Evolutionary conservation across 2,888 invertebrate species (phyloP).

Genomic region (Drymonia ruficornis): DNA sequence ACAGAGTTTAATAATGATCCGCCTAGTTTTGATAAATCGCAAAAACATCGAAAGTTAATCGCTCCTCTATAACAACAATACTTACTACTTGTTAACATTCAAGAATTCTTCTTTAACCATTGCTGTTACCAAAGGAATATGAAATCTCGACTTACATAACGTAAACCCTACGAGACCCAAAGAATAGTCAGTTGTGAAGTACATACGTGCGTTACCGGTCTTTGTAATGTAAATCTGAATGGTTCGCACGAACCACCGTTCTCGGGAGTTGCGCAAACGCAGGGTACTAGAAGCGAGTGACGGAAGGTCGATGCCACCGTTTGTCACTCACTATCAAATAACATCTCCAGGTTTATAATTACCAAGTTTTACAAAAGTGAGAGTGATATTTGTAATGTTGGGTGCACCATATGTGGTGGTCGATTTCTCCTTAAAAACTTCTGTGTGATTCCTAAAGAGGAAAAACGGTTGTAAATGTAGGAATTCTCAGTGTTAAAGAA

Average conservation of each 20-base stretch:
- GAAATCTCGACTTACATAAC: conserved; percentile 20
- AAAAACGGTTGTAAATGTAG: no score
- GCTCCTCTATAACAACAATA: background rate
- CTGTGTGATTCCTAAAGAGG: no score
- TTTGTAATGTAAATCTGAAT: conserved; percentile 45
- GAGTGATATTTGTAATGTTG: background rate
- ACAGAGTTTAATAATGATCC: no score
- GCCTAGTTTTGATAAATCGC: no score
- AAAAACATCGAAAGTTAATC: no score
- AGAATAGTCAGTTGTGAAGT: conserved; percentile 18
- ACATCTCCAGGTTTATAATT: background rate
- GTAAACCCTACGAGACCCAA: conserved; percentile 12
- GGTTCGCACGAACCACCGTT: conserved; percentile 28
- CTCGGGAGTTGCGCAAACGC: conserved; percentile 34
- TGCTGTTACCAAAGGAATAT: background rate
- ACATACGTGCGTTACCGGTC: conserved; percentile 33
- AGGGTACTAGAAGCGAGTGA: conserved; percentile 14
- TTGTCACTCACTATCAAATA: conserved; percentile 23
- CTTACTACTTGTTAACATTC: background rate
- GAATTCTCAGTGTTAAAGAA: background rate
- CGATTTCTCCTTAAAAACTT: no score
- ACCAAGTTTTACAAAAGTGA: background rate
- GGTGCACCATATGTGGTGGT: background rate
- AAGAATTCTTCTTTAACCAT: background rate
- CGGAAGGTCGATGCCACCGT: conserved; percentile 44